A percentile compares a stretch with the other conserved stretches of the same genome.
Evolutionary conservation across 1,140 invertebrate species (phyloP).

Genomic region (Matsumurasca onukii): DNA sequence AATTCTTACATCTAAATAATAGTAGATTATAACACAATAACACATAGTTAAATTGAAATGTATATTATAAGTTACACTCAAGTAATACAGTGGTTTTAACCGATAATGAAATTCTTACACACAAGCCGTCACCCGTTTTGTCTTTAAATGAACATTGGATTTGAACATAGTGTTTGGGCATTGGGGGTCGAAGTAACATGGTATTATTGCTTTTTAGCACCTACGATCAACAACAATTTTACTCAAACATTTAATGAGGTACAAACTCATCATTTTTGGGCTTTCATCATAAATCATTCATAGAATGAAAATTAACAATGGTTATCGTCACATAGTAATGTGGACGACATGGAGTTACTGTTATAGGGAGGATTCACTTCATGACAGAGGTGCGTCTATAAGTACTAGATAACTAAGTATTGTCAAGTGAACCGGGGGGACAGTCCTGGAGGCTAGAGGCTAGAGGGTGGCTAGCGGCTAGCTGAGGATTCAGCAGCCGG

Average conservation of each 20-base stretch:
- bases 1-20: no score
- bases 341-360: neutral
- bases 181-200: no score
- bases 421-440: conserved; percentile 20
- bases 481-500: conserved; percentile 37
- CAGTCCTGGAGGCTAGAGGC: neutral
- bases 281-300: conserved; percentile 11
- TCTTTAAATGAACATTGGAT: no score
- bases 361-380: neutral
- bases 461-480: neutral
- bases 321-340: neutral
- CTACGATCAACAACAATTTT: neutral
- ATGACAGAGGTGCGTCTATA: conserved; percentile 21
- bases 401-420: conserved; percentile 23
- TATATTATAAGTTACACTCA: no score
- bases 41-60: no score
- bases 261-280: neutral
- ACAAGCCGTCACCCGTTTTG: no score
- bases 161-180: no score
- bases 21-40: no score
- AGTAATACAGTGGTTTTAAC: no score
- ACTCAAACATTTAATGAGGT: neutral
- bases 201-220: conserved; percentile 17
- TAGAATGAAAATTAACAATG: conserved; percentile 8
- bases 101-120: no score